These are phyloP conservation scores for Podiceps cristatus DNA, from an alignment of 2,113 vertebrate genomes.

Conservation along the genomic window DNA sequence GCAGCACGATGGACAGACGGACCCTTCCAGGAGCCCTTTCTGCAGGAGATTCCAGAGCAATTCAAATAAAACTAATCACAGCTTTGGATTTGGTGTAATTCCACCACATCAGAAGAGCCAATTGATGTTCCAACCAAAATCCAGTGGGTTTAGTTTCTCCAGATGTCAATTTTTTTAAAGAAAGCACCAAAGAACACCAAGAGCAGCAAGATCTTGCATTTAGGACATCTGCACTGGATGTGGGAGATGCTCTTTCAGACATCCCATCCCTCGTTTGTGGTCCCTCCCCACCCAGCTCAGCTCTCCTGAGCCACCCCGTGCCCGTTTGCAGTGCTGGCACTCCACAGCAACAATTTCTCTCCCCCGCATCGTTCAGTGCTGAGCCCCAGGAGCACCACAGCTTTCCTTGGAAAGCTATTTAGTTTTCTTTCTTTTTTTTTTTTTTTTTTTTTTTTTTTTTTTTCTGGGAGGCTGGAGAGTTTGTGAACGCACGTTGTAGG, in stretches of 20 bases:
- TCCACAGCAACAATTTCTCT: neutral
- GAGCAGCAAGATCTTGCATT: neutral
- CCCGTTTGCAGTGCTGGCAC: neutral
- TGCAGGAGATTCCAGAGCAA: neutral
- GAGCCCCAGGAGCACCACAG: neutral
- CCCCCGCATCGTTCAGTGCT: rapidly evolving
- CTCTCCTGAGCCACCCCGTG: neutral
- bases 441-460: no score
- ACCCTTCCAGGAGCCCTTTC: neutral
- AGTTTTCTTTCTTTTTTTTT: rapidly evolving
- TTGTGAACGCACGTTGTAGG: rapidly evolving
- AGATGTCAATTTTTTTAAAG: neutral
- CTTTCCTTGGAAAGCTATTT: neutral
- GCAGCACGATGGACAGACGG: rapidly evolving
- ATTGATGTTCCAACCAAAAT: neutral
- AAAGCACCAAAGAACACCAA: neutral
- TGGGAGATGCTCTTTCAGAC: neutral
- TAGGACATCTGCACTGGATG: neutral
- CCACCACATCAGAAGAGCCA: neutral
- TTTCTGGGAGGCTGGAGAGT: neutral
- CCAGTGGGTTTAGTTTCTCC: neutral
- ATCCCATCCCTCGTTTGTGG: neutral
- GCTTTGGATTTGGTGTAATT: neutral
- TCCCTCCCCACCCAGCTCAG: no score
- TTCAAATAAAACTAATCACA: neutral